phyloP scores from a whole-genome alignment of 2,797 vertebrate species.

The Gadopsis bispinosus region DNA sequence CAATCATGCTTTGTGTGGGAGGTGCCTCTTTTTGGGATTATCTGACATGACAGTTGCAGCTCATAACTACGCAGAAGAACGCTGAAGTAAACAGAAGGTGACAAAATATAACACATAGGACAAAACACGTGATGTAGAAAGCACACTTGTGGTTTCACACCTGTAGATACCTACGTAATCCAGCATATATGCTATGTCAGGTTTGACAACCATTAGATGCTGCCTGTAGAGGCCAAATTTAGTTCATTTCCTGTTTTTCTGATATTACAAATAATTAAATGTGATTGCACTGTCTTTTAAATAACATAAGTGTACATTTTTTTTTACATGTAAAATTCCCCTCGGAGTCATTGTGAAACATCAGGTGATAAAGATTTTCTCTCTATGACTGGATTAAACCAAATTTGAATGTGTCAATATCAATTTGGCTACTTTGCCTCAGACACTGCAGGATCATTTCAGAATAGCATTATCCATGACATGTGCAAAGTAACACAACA shows the following conservation, averaged over 20 bases:
- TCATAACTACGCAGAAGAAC: not conserved
- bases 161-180: conserved; percentile 39
- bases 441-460: conserved; percentile 3
- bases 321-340: conserved; percentile 34
- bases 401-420: conserved; percentile 63
- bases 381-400: conserved; percentile 60
- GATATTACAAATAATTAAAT: not conserved
- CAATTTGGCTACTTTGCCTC: conserved; percentile 30
- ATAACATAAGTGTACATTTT: not conserved
- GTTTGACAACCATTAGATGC: not conserved
- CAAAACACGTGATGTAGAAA: conserved; percentile 12
- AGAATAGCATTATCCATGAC: not conserved
- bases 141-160: conserved; percentile 72
- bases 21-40: not conserved
- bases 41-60: not conserved
- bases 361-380: conserved; percentile 58
- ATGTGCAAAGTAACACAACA: not conserved
- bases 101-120: conserved; percentile 2
- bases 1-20: rapidly evolving
- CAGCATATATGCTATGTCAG: conserved; percentile 16
- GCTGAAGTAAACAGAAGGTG: not conserved
- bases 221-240: not conserved
- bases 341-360: conserved; percentile 66
- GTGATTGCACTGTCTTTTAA: conserved; percentile 3
- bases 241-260: conserved; percentile 27